phyloP scores from a whole-genome alignment of 64 coral and sea anemone genomes.

The Actinia equina region DNA sequence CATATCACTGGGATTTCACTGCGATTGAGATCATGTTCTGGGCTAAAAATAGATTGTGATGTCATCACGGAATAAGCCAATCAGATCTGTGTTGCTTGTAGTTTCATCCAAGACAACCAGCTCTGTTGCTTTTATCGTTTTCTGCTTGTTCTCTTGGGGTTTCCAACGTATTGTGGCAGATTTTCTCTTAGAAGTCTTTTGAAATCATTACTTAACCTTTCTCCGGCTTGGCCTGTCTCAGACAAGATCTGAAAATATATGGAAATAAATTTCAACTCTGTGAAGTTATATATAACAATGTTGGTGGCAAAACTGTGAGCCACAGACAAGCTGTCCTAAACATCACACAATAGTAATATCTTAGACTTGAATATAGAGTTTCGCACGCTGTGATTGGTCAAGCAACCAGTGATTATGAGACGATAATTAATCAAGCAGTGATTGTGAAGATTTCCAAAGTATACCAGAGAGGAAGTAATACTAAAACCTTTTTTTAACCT shows the following conservation, averaged over 20 bases:
- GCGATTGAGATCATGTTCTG: too few species aligned
- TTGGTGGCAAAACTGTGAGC: background rate
- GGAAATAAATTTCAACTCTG: background rate
- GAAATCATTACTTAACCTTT: slow-evolving; percentile 27
- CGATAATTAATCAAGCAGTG: too few species aligned
- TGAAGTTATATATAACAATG: background rate
- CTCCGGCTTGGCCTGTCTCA: slow-evolving; percentile 31
- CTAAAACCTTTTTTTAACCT: too few species aligned
- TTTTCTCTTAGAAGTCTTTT: slow-evolving; percentile 29
- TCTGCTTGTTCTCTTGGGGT: background rate
- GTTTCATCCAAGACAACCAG: background rate
- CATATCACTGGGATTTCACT: too few species aligned
- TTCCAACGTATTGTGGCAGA: slow-evolving; percentile 2
- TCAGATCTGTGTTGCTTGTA: background rate
- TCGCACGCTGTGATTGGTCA: too few species aligned
- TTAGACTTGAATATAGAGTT: too few species aligned
- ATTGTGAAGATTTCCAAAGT: too few species aligned
- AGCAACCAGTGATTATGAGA: too few species aligned
- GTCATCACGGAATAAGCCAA: background rate
- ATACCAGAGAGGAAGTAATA: too few species aligned
- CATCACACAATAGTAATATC: too few species aligned
- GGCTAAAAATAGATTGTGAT: background rate
- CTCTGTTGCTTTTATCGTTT: background rate
- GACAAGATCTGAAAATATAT: slow-evolving; percentile 29
- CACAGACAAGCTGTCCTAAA: too few species aligned